These are phyloP conservation scores for Clivina fossor DNA, from an alignment of 2,888 invertebrate genomes.

Conservation along the genomic window DNA sequence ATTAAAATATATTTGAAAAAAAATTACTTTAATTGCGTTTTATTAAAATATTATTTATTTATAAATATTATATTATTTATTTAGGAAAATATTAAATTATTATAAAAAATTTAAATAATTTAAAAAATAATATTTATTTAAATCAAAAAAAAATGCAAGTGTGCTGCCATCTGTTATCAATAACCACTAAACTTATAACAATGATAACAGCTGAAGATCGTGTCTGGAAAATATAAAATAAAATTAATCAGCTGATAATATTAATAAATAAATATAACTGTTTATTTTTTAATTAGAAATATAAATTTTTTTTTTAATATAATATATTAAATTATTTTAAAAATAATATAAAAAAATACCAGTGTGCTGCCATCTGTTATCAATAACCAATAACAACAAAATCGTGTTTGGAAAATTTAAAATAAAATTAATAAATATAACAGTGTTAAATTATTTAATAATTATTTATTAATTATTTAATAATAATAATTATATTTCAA, in stretches of 20 bases:
- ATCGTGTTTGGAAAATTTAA: slow-evolving; percentile 26
- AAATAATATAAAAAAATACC: neutral
- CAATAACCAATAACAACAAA: slow-evolving; percentile 23
- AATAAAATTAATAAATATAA: slow-evolving; percentile 19
- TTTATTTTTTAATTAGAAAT: too few relatives aligned
- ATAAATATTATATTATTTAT: too few relatives aligned
- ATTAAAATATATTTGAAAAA: too few relatives aligned
- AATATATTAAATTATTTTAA: neutral
- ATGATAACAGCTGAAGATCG: slow-evolving; percentile 13
- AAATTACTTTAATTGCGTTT: too few relatives aligned
- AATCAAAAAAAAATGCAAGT: neutral
- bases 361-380: slow-evolving; percentile 18
- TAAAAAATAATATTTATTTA: neutral
- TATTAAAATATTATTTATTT: too few relatives aligned
- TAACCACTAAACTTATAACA: slow-evolving; percentile 10
- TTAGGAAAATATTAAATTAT: too few relatives aligned
- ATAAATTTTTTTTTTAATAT: too few relatives aligned
- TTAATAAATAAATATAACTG: too few relatives aligned
- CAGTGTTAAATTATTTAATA: too few relatives aligned
- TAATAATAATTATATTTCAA: too few relatives aligned
- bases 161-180: too few relatives aligned
- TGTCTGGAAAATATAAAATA: slow-evolving; percentile 26
- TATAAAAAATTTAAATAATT: neutral
- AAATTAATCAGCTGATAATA: slow-evolving; percentile 22
- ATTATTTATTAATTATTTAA: too few relatives aligned